These are phyloP conservation scores for Trididemnum clinides DNA, from an alignment of 23 tunicate species.

Conservation along the genomic window DNA sequence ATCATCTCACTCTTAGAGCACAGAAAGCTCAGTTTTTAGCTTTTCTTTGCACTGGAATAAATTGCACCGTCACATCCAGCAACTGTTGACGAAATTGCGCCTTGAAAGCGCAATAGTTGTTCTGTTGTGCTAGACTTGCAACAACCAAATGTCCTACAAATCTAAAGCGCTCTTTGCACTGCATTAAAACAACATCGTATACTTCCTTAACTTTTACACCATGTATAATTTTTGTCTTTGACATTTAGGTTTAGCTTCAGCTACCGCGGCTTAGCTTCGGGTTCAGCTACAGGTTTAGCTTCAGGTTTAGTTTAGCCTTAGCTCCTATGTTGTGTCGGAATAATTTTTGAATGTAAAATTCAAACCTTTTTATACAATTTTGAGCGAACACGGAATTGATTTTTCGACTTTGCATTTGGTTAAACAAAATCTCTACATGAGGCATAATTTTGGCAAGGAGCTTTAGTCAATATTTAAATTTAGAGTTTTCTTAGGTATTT, in stretches of 20 bases:
- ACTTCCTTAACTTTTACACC: background rate
- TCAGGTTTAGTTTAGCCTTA: too few relatives aligned
- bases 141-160: background rate
- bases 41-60: too few relatives aligned
- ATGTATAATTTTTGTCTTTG: background rate
- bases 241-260: too few relatives aligned
- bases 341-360: background rate
- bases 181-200: background rate
- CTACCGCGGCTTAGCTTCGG: too few relatives aligned
- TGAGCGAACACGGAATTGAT: background rate
- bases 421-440: background rate
- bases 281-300: too few relatives aligned
- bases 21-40: too few relatives aligned
- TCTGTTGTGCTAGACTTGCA: too few relatives aligned
- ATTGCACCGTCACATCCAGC: too few relatives aligned
- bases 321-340: background rate
- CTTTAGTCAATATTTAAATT: background rate
- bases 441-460: constrained; percentile 17
- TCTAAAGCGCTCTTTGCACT: background rate
- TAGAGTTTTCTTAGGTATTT: background rate
- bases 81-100: too few relatives aligned
- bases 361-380: constrained; percentile 1
- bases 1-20: too few relatives aligned
- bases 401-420: constrained; percentile 5
- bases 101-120: too few relatives aligned